These are phyloP conservation scores for Tipula unca DNA, from an alignment of 2,888 invertebrate genomes.

Conservation along the genomic window DNA sequence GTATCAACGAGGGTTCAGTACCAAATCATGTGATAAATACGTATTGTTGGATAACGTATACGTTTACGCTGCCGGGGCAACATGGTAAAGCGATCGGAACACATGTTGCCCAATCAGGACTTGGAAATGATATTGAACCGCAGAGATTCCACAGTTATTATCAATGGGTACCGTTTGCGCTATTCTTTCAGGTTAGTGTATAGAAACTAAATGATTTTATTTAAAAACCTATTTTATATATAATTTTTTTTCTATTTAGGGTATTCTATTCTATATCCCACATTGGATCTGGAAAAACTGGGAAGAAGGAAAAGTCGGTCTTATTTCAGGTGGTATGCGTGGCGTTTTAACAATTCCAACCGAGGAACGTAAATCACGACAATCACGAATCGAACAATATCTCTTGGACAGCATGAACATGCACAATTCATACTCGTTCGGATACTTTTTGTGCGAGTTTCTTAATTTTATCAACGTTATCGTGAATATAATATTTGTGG, in stretches of 20 bases:
- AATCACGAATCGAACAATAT: conserved; percentile 73
- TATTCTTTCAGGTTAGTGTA: conserved; percentile 69
- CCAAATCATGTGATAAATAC: conserved; percentile 80
- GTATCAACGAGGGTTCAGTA: conserved; percentile 72
- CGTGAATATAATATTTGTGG: conserved; percentile 78
- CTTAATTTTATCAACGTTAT: conserved; percentile 76
- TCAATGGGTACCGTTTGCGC: conserved; percentile 88
- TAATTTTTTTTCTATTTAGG: conserved; percentile 45
- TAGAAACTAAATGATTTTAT: conserved; percentile 15
- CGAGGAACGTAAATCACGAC: conserved; percentile 61
- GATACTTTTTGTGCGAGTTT: conserved; percentile 78
- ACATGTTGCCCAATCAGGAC: conserved; percentile 63
- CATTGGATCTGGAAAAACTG: conserved; percentile 91
- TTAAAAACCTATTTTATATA: background rate
- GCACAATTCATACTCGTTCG: conserved; percentile 79
- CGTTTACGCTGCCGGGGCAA: conserved; percentile 72
- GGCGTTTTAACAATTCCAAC: conserved; percentile 61
- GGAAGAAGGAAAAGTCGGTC: conserved; percentile 81
- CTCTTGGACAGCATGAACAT: conserved; percentile 68
- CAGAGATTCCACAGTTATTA: conserved; percentile 79
- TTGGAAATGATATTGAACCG: conserved; percentile 64
- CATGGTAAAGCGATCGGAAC: conserved; percentile 52
- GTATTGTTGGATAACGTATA: conserved; percentile 86
- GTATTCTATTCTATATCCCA: conserved; percentile 75
- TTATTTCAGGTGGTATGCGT: conserved; percentile 80